Evolutionary conservation across 2,888 invertebrate species (phyloP).

Genomic region (Zaprionus obscuricornis): DNA sequence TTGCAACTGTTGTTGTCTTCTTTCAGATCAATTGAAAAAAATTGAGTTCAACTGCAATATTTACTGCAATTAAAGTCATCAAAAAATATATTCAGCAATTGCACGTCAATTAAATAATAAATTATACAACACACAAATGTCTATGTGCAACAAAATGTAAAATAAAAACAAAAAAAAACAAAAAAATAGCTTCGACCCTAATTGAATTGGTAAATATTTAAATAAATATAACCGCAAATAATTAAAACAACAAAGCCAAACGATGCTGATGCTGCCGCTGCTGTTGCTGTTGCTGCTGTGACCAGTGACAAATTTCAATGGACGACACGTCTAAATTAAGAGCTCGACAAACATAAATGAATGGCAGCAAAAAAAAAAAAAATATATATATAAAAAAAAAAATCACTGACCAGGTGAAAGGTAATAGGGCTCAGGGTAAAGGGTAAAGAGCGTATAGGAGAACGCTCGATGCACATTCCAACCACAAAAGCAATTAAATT

Average conservation of each 20-base stretch:
- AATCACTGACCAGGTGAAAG: constrained; percentile 9
- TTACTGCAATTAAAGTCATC: constrained; percentile 52
- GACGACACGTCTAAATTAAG: constrained; percentile 71
- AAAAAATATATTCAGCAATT: constrained; percentile 32
- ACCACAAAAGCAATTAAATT: constrained; percentile 80
- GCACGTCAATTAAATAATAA: constrained; percentile 48
- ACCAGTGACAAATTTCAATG: constrained; percentile 61
- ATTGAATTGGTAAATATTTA: constrained; percentile 80
- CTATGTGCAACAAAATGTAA: constrained; percentile 5
- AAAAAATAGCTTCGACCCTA: constrained; percentile 38
- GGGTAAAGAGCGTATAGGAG: constrained; percentile 30
- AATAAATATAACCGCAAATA: constrained; percentile 78
- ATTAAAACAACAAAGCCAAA: constrained; percentile 76
- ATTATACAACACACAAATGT: constrained; percentile 32
- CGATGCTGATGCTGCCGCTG: no score
- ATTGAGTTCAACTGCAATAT: not conserved
- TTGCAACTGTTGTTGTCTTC: no score
- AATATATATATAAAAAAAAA: constrained; percentile 23
- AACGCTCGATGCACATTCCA: constrained; percentile 52
- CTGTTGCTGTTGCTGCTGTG: no score
- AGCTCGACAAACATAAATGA: constrained; percentile 54
- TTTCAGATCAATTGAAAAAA: not conserved
- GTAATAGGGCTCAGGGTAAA: constrained; percentile 4
- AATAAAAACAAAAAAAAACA: not conserved
- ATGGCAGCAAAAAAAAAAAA: constrained; percentile 30